Conservation (phyloP, 2,888 invertebrate species). For the Lutraria lutraria region DNA sequence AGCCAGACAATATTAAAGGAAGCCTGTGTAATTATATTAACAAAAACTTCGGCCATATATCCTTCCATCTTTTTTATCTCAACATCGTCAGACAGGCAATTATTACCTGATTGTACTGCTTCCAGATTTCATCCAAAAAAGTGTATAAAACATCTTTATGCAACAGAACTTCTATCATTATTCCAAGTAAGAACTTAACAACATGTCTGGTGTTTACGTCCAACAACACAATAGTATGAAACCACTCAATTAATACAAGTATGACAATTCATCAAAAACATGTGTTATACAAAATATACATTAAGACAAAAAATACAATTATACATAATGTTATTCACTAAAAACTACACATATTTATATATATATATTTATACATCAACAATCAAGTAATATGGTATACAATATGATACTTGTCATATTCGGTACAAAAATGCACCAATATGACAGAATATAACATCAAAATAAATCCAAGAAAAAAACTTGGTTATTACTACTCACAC, state of each 20-base stretch:
- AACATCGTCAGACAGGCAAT: neutral
- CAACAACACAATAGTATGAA: neutral
- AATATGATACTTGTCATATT: neutral
- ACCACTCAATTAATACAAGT: neutral
- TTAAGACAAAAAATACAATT: conserved; percentile 15
- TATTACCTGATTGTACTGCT: neutral
- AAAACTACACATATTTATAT: conserved; percentile 17
- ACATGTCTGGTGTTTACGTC: neutral
- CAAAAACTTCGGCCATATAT: neutral
- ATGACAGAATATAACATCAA: conserved; percentile 3
- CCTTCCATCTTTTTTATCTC: neutral
- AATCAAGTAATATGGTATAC: neutral
- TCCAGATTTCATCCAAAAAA: neutral
- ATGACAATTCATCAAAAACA: neutral
- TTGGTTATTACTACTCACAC: neutral
- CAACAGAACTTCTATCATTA: neutral
- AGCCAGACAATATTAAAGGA: conserved; percentile 12
- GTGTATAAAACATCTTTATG: neutral
- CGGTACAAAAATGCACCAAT: neutral
- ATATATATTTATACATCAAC: conserved; percentile 14
- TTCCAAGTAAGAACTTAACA: neutral
- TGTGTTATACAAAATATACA: conserved; percentile 5
- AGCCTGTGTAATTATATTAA: neutral
- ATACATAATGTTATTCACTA: conserved; percentile 14
- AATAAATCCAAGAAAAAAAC: conserved; percentile 14